Conservation (phyloP, 2,113 vertebrate species). For the Dipodomys ordii region DNA sequence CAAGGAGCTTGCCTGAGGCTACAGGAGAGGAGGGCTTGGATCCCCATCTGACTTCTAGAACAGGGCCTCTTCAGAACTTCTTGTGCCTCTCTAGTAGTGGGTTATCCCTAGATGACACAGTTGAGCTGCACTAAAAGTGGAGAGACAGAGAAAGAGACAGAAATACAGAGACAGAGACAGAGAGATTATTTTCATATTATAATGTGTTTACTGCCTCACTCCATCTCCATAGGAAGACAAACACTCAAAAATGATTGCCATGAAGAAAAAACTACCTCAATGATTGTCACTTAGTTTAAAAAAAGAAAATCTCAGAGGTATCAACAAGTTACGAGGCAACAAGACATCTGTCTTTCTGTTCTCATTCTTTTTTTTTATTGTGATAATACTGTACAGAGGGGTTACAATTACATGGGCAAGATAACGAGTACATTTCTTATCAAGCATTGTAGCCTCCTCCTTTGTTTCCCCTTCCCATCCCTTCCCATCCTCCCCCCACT, state of each 20-base stretch:
- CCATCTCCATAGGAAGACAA: background rate
- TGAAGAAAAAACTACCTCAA: conserved; percentile 3
- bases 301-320: conserved; percentile 59
- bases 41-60: background rate
- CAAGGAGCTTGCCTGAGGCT: background rate
- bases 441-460: too few relatives aligned
- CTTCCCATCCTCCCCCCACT: too few relatives aligned
- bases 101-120: background rate
- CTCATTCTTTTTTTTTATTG: background rate
- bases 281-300: conserved; percentile 5
- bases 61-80: background rate
- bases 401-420: too few relatives aligned
- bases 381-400: too few relatives aligned
- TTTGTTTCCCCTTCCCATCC: too few relatives aligned
- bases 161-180: background rate
- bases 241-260: background rate
- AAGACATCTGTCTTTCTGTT: conserved; percentile 41
- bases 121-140: background rate
- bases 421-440: too few relatives aligned
- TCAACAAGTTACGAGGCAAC: conserved; percentile 65
- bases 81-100: background rate
- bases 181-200: background rate
- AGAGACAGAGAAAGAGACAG: background rate
- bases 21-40: background rate
- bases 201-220: background rate